Percentiles rank a stretch among this genome's conserved stretches.
Conservation (phyloP, 2,113 vertebrate genomes). For the Nibea albiflora region DNA sequence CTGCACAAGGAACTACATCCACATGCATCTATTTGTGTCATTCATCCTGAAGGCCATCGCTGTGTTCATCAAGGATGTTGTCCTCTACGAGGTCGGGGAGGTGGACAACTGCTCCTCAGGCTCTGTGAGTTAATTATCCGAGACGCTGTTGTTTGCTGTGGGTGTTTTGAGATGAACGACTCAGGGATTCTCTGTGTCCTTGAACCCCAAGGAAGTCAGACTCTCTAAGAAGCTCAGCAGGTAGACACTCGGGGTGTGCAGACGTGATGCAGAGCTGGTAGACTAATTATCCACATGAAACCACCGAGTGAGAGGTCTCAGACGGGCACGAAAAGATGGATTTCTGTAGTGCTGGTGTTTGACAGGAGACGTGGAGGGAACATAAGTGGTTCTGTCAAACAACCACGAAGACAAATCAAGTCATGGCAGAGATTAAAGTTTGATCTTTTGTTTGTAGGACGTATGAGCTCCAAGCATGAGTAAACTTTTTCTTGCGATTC, state of each 20-base stretch:
- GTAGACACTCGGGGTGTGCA: not conserved
- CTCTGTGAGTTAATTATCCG: conserved; percentile 85
- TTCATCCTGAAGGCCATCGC: conserved; percentile 94
- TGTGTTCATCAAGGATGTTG: conserved; percentile 93
- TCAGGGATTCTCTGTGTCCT: not conserved
- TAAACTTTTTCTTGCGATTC: not conserved
- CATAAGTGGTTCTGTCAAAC: not conserved
- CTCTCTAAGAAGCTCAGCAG: not conserved
- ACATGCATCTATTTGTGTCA: conserved; percentile 94
- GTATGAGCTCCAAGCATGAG: not conserved
- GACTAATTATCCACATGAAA: conserved; percentile 32
- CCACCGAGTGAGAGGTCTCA: not conserved
- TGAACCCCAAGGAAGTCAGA: conserved; percentile 5
- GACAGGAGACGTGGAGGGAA: not conserved
- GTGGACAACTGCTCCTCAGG: conserved; percentile 87
- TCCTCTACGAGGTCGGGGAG: conserved; percentile 89
- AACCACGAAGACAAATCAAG: not conserved
- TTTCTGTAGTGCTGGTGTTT: conserved; percentile 1
- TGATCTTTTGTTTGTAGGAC: not conserved
- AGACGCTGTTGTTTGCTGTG: not conserved
- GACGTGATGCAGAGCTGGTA: not conserved
- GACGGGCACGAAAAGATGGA: conserved; percentile 8
- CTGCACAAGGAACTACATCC: conserved; percentile 96
- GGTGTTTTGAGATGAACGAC: not conserved
- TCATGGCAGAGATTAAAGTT: not conserved